A percentile compares a stretch with the other conserved stretches of the same genome.
These are phyloP conservation scores for Cyrtodaria siliqua DNA, from an alignment of 2,888 invertebrate genomes.

Conservation along the genomic window DNA sequence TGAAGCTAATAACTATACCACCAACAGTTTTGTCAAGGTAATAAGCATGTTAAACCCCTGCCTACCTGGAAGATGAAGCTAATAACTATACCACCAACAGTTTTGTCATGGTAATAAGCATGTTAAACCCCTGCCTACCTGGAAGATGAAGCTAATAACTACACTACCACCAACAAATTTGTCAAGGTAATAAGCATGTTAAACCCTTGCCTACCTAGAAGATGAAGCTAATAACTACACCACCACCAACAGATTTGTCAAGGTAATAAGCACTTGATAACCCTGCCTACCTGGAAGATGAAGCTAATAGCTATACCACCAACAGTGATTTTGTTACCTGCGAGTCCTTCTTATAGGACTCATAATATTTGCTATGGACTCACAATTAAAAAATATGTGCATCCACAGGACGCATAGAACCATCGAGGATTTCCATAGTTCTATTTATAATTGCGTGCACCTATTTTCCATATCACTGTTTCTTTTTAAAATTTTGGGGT, in stretches of 20 bases:
- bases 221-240: conserved; percentile 87
- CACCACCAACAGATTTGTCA: conserved; percentile 89
- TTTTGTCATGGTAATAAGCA: no score
- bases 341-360: no score
- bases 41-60: conserved; percentile 85
- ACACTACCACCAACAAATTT: conserved; percentile 88
- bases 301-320: conserved; percentile 87
- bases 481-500: no score
- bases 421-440: no score
- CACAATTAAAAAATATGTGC: no score
- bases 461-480: no score
- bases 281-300: conserved; percentile 86
- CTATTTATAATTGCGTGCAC: no score
- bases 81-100: conserved; percentile 88
- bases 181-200: conserved; percentile 87
- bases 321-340: no score
- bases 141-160: conserved; percentile 87
- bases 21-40: conserved; percentile 89
- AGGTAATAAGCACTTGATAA: conserved; percentile 85
- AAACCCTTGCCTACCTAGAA: conserved; percentile 83
- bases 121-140: conserved; percentile 85
- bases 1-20: conserved; percentile 87
- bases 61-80: conserved; percentile 86
- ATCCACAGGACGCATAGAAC: no score
- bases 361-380: no score